Evolutionary conservation across 35 echinoderm and acorn worm genomes (phyloP), one percentile per base, ranked within the genome.

Genomic region (Anneissia japonica): DNA sequence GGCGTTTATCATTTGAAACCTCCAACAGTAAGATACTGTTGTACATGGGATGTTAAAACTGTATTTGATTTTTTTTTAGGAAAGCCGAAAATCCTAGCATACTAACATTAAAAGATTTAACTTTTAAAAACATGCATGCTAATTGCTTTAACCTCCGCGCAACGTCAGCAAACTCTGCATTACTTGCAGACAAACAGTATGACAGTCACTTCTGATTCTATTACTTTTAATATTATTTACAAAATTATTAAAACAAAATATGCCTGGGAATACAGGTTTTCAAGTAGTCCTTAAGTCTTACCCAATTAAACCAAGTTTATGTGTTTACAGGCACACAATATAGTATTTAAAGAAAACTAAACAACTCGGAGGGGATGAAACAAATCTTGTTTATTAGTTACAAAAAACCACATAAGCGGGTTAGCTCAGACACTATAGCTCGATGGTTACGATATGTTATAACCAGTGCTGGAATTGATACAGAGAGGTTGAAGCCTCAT

Each of bases 1-100:
- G 92, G 88, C n/a, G 88, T 90, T 34, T 94, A 83, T 39, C 36
- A 94, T 38, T 36, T 90, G 10, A 86, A 85, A 72, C 89, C 89
- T 29, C 93, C 86, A 34, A 7, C 0, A 23, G 80, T 86, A 28
- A 82, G 93, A 32, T 95, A 91, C 51, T 30, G 30, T 36, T 28
- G 74, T 30, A 95, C 73, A 2, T 95, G 93, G 93, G 86, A 95
- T 89, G 89, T 89, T 40, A 76, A 75, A 26, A 28, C 80, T 76
- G 85, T 91, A 10, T 56, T 95, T 14, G 34, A 86, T 21, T 91
- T 79, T 72, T n/a, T n/a, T 51, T 95, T 17, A 17, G 89, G 19
- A 76, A 40, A n/a, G 30, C 77, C 0, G 72, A 76, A 30, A 84
- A 26, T n/a, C 82, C 75, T 35, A 84, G 81, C 19, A 75, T 17